Conservation (phyloP, 2,888 invertebrate genomes). For the Drosophila vallismaia region DNA sequence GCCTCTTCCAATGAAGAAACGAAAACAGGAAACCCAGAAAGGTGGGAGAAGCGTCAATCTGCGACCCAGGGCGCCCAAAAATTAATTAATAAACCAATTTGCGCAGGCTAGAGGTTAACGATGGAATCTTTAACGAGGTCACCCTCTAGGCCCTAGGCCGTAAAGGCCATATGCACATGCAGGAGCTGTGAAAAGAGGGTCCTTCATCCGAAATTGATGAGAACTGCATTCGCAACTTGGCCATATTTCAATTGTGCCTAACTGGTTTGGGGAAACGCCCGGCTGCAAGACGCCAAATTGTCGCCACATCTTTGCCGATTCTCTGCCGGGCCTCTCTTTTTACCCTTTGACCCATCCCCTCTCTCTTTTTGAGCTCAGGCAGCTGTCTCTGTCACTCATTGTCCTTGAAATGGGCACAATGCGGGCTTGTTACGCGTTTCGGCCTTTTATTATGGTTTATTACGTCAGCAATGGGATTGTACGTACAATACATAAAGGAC, state of each 20-base stretch:
- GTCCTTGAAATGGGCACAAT: slow-evolving; percentile 56
- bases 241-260: slow-evolving; percentile 22
- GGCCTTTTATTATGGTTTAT: slow-evolving; percentile 65
- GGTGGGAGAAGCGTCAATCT: slow-evolving; percentile 20
- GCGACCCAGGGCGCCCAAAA: slow-evolving; percentile 6
- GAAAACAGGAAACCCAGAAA: not conserved
- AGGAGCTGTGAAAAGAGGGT: not conserved
- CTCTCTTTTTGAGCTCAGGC: not conserved
- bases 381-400: slow-evolving; percentile 7
- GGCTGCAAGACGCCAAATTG: slow-evolving; percentile 29
- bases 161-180: not conserved
- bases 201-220: not conserved
- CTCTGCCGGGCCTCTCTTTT: not conserved
- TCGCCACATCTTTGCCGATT: slow-evolving; percentile 31
- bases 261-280: slow-evolving; percentile 2
- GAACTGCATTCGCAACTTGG: slow-evolving; percentile 17
- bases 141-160: not conserved
- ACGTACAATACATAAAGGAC: not conserved
- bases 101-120: slow-evolving; percentile 33
- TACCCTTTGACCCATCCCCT: not conserved
- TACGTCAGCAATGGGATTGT: slow-evolving; percentile 60
- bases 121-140: not conserved
- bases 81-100: slow-evolving; percentile 73
- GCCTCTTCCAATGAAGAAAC: not conserved
- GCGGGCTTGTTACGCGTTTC: slow-evolving; percentile 45